phyloP scores from a whole-genome alignment of 2,888 invertebrate genomes.

The Phalangium opilio region DNA sequence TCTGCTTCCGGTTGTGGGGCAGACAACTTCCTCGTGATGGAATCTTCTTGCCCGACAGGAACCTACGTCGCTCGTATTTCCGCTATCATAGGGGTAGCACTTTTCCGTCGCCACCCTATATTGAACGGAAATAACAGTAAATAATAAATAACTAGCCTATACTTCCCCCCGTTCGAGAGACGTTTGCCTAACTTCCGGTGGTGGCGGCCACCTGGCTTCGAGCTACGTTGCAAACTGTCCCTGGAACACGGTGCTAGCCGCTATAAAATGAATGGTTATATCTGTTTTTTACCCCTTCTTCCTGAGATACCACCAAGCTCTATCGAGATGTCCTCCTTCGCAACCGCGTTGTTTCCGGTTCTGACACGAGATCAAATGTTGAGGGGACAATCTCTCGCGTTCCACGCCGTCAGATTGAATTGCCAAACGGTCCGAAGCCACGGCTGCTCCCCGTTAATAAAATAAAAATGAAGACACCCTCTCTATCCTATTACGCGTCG shows the following conservation, averaged over 20 bases:
- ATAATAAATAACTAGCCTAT: not conserved
- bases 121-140: constrained; percentile 7
- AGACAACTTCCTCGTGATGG: constrained; percentile 20
- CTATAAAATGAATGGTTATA: too few species aligned
- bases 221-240: too few species aligned
- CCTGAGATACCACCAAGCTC: constrained; percentile 77
- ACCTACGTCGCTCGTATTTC: constrained; percentile 42
- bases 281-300: constrained; percentile 39
- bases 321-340: constrained; percentile 71
- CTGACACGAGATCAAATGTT: constrained; percentile 75
- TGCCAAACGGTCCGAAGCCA: constrained; percentile 42
- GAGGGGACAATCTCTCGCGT: constrained; percentile 54
- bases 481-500: too few species aligned
- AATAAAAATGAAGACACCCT: too few species aligned
- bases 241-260: too few species aligned
- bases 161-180: too few species aligned
- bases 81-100: constrained; percentile 58
- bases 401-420: constrained; percentile 71
- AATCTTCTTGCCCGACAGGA: constrained; percentile 42
- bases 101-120: constrained; percentile 62
- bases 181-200: too few species aligned
- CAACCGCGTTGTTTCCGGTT: constrained; percentile 61
- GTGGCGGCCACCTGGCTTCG: too few species aligned
- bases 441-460: too few species aligned
- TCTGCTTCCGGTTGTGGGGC: constrained; percentile 22